phyloP scores from a whole-genome alignment of 2,888 invertebrate genomes.

The Cephonodes hylas region DNA sequence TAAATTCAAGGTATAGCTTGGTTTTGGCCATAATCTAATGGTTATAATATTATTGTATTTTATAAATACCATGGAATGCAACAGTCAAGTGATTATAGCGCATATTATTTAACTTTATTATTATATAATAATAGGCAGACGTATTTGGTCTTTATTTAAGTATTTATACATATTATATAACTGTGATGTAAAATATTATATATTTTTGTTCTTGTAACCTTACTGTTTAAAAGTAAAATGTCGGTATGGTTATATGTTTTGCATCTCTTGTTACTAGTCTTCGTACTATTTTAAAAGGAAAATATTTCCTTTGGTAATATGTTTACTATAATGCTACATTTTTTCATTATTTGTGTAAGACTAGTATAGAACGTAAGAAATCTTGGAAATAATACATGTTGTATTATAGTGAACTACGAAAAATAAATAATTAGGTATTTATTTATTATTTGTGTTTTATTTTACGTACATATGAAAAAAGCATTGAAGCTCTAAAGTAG shows the following conservation, averaged over 20 bases:
- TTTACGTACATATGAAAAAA: too few species aligned
- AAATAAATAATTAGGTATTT: conserved; percentile 21
- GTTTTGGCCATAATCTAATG: not conserved
- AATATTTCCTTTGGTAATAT: not conserved
- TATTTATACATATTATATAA: not conserved
- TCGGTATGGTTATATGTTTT: not conserved
- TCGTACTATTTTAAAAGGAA: not conserved
- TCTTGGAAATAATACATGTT: conserved; percentile 12
- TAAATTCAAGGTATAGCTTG: too few species aligned
- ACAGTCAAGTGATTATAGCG: too few species aligned
- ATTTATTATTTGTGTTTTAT: conserved; percentile 27
- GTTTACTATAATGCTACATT: not conserved
- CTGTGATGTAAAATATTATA: not conserved
- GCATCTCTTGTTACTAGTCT: not conserved
- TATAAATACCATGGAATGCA: too few species aligned
- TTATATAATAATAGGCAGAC: not conserved
- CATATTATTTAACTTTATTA: not conserved
- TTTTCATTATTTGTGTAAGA: not conserved
- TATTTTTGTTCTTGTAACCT: not conserved
- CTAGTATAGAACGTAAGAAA: not conserved
- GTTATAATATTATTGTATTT: too few species aligned
- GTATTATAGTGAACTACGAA: conserved; percentile 17
- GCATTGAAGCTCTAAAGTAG: too few species aligned
- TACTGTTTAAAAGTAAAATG: not conserved
- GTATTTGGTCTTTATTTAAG: not conserved